phyloP scores from a whole-genome alignment of 1,140 invertebrate species.

The Panonychus citri region DNA sequence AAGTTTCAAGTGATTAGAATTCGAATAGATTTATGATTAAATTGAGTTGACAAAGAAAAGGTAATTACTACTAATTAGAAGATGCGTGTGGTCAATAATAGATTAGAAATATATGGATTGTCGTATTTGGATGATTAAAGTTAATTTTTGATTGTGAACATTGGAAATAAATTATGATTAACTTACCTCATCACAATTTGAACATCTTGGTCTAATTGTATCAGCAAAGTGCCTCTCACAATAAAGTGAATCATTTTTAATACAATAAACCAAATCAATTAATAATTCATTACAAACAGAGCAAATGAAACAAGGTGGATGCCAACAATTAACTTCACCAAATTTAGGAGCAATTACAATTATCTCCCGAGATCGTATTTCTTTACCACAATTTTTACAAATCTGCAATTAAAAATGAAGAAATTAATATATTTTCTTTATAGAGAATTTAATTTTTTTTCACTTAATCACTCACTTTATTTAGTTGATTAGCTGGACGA shows the following conservation, averaged over 20 bases:
- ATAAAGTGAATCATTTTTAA: slow-evolving; percentile 49
- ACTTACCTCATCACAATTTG: slow-evolving; percentile 82
- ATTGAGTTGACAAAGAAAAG: too few relatives aligned
- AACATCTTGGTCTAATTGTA: slow-evolving; percentile 65
- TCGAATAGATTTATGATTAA: too few relatives aligned
- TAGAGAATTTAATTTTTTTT: too few relatives aligned
- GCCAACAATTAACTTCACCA: slow-evolving; percentile 39
- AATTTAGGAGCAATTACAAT: slow-evolving; percentile 46
- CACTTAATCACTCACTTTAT: slow-evolving; percentile 31
- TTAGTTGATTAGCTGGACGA: slow-evolving; percentile 27
- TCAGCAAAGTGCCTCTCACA: slow-evolving; percentile 86
- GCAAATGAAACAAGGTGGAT: slow-evolving; percentile 69
- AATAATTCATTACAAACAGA: slow-evolving; percentile 56
- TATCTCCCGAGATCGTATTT: slow-evolving; percentile 35
- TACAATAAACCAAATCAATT: slow-evolving; percentile 77
- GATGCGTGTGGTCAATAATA: too few relatives aligned
- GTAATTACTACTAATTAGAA: too few relatives aligned
- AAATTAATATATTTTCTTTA: too few relatives aligned
- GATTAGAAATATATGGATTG: too few relatives aligned
- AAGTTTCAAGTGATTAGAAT: too few relatives aligned
- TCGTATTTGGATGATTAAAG: too few relatives aligned
- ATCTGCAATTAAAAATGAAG: slow-evolving; percentile 23
- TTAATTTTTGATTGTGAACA: too few relatives aligned
- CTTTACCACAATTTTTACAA: slow-evolving; percentile 37
- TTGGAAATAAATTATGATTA: too few relatives aligned